Base-by-base conservation (phyloP, 2,888 invertebrate species). In the Scaptomyza reducta region DNA sequence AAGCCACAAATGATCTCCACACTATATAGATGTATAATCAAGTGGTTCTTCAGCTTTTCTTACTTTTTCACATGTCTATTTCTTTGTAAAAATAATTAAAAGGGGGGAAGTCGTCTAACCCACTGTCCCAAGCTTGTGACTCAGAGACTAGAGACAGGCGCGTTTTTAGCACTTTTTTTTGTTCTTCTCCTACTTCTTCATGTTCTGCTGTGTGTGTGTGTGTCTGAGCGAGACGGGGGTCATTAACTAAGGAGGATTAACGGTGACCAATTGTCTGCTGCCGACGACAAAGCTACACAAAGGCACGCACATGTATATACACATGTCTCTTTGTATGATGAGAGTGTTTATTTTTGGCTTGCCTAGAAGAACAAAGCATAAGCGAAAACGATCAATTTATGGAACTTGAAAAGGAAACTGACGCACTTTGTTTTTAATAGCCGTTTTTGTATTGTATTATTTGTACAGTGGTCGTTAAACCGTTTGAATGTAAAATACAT, bases 181-280 rank as follows among this genome's bases (percentile, higher is more conserved):
- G 3, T 33, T 33, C n/a, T 6, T 31, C 29, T 31, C 9, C 22
- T 22, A 31, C 4, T 13, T 35, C n/a, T 35, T 35, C 35, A 2
- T 35, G 6, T n/a, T 35, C 35, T 35, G n/a, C 3, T 13, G 6
- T 38, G 86, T 79, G 66, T 63, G 67, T 81, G n/a, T n/a, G n/a
- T 68, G 86, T 74, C 82, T 79, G 80, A 70, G 56, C 86, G 88
- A 16, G 38, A 88, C 87, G 88, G 77, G 77, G 82, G 82, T 82
- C 82, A 82, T 82, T 82, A 82, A 82, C 82, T 82, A 88, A 74
- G 80, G 77, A 86, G 87, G 88, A 82, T 82, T 82, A 88, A 58
- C 77, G 88, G 88, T 82, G 82, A 82, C 88, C 88, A 82, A 63
- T 82, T 86, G 82, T 82, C 82, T 16, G 70, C 35, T 35, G 16